Evolutionary conservation across 2,113 vertebrate genomes (phyloP), one percentile per base, ranked within the genome.

Genomic region (Solea senegalensis): DNA sequence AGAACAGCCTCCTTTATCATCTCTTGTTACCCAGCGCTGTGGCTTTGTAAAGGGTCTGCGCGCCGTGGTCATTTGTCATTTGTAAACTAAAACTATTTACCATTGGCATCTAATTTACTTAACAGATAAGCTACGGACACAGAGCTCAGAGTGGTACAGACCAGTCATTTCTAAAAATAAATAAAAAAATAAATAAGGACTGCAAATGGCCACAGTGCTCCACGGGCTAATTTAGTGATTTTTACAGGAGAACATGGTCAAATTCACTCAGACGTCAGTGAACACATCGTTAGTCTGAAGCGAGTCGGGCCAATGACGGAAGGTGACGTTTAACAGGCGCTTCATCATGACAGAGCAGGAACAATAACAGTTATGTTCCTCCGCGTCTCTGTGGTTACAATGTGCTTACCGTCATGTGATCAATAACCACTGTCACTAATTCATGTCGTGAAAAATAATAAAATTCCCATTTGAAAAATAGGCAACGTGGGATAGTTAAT

Each of bases 81-180:
- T 55, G 80, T 72, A 74, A 82, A 82, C 61, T 82, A 83, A 87
- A 86, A 86, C 84, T 86, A 70, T 82, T 86, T 86, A 88, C 77
- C 86, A 65, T 40, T 82, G 82, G 70, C 82, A 82, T 88, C 65
- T 90, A 82, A 88, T 90, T 87, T 83, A 88, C 74, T 88, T 85
- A 86, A 90, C 72, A 88, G 80, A 87, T 84, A 86, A 78, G 84
- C 62, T 71, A 55, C 50, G 74, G 65, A 62, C 54, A 71, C 39
- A 6, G 54, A 46, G 49, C 64, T 70, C 50, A 28, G 54, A 73
- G 61, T 65, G 45, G 77, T 69, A 52, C 67, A 7, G 78, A 53
- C 64, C 28, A 14, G 72, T 34, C 57, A 62, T 69, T 51, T 46
- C 15, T 78, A 45, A 84, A 78, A 26, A 34, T 1, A 21, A 21